Percentiles rank a stretch among this genome's conserved stretches.
Evolutionary conservation across 1,140 invertebrate genomes (phyloP).

Genomic region (Drosophila rufa): DNA sequence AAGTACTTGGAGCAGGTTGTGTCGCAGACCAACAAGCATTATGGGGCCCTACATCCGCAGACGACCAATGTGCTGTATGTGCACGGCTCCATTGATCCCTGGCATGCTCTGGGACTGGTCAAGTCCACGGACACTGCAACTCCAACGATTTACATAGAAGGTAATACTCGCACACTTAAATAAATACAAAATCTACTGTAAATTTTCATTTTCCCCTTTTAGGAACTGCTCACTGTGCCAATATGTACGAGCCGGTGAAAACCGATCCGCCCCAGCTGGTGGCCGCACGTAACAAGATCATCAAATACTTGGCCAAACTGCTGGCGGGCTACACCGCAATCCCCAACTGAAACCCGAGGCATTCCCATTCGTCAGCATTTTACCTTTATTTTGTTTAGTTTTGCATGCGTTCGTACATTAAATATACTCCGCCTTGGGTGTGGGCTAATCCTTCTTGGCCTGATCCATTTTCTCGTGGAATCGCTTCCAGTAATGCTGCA

Average conservation of each 20-base stretch:
- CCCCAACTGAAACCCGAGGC: slow-evolving; percentile 31
- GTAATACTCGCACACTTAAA: slow-evolving; percentile 77
- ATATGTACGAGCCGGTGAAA: slow-evolving; percentile 90
- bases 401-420: slow-evolving; percentile 9
- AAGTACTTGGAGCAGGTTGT: slow-evolving; percentile 86
- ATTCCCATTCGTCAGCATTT: slow-evolving; percentile 35
- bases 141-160: slow-evolving; percentile 91
- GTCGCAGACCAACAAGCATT: slow-evolving; percentile 91
- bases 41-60: slow-evolving; percentile 91
- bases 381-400: slow-evolving; percentile 23
- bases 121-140: slow-evolving; percentile 85
- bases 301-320: slow-evolving; percentile 86
- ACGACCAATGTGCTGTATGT: slow-evolving; percentile 93
- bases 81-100: slow-evolving; percentile 96
- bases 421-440: not conserved
- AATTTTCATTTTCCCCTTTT: slow-evolving; percentile 45
- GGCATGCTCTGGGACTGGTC: slow-evolving; percentile 94
- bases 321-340: slow-evolving; percentile 51
- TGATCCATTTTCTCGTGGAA: slow-evolving; percentile 77
- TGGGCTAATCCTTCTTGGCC: slow-evolving; percentile 65
- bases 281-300: slow-evolving; percentile 88
- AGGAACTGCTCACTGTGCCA: slow-evolving; percentile 93
- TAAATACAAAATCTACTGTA: too few relatives aligned
- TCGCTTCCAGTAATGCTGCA: slow-evolving; percentile 72
- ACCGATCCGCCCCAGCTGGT: slow-evolving; percentile 88